These are phyloP conservation scores for Ormyrus pomaceus DNA, from an alignment of 2,888 invertebrate genomes.

Conservation along the genomic window DNA sequence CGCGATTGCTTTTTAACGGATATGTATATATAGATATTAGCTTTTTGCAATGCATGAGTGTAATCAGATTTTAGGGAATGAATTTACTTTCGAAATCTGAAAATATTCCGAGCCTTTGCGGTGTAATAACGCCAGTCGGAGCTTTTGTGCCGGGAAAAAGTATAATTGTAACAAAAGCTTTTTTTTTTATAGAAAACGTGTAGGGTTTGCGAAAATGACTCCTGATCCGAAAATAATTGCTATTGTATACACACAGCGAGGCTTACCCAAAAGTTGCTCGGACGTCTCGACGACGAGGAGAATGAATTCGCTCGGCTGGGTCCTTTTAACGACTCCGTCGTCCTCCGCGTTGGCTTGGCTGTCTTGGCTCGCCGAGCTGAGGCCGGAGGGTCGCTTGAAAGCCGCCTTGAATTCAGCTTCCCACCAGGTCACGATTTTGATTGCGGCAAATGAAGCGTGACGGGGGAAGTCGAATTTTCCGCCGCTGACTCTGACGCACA, in stretches of 20 bases:
- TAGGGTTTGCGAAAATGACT: no score
- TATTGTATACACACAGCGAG: neutral
- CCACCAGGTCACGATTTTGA: constrained; percentile 91
- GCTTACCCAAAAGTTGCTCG: constrained; percentile 81
- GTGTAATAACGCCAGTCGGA: no score
- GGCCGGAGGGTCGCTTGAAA: constrained; percentile 82
- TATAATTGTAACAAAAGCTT: no score
- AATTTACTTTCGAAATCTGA: no score
- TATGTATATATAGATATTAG: no score
- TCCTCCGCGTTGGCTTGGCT: constrained; percentile 75
- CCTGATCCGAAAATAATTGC: no score
- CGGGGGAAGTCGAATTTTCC: constrained; percentile 89
- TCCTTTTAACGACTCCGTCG: constrained; percentile 83
- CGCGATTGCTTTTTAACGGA: no score
- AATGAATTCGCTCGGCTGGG: constrained; percentile 87
- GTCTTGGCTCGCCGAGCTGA: constrained; percentile 67
- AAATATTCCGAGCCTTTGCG: no score
- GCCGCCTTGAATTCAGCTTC: constrained; percentile 89
- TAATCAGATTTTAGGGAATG: no score
- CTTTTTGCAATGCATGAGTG: no score
- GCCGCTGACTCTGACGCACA: constrained; percentile 88
- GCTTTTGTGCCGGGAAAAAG: no score
- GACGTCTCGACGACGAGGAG: constrained; percentile 84
- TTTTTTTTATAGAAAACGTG: no score
- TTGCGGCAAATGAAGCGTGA: constrained; percentile 89